Evolutionary conservation across 2,888 invertebrate species (phyloP), one percentile per base, ranked within the genome.

Genomic region (Scrobipalpa atriplicella): DNA sequence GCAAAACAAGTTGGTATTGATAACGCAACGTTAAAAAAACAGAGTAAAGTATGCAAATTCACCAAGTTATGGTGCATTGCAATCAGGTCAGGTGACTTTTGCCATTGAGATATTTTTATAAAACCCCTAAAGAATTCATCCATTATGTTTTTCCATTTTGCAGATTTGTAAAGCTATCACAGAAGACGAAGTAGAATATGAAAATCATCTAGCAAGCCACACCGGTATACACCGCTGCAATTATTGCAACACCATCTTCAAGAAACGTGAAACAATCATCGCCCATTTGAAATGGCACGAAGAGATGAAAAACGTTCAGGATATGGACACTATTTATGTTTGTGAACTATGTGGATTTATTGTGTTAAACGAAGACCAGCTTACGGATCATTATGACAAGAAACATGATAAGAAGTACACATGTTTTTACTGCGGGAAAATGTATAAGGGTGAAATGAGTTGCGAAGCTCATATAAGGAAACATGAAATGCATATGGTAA

Each of bases 341-440:
- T 92, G 92, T 66, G 88, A 89, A 64, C 65, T 83, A 0, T 92
- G 91, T 47, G 91, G 91, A 0, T 69, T 79, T 19, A 77, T 90
- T 0, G 67, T 87, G 0, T 74, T 73, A 8, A 73, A 80, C 36
- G 85, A 81, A 29, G 73, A 74, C 0, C 73, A 76, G 1, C 74
- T 89, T 8, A 73, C 74, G 0, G 78, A 79, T 0, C 92, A 92
- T 64, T 75, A 80, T 2, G 80, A 83, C 13, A 75, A 75, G 21
- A 84, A 83, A 10, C 90, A 91, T 66, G 77, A 78, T 9, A 86
- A 87, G 72, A 84, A 84, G 36, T 87, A 78, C 67, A 88, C 90
- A 0, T 92, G 92, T 64, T 89, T 77, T 69, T 92, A 89, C 70
- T 92, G 92, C 65, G 92, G 92, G 0, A 74, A 81, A 2, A 84